Conservation (phyloP, 2,797 vertebrate species). For the Fundulus diaphanus region DNA sequence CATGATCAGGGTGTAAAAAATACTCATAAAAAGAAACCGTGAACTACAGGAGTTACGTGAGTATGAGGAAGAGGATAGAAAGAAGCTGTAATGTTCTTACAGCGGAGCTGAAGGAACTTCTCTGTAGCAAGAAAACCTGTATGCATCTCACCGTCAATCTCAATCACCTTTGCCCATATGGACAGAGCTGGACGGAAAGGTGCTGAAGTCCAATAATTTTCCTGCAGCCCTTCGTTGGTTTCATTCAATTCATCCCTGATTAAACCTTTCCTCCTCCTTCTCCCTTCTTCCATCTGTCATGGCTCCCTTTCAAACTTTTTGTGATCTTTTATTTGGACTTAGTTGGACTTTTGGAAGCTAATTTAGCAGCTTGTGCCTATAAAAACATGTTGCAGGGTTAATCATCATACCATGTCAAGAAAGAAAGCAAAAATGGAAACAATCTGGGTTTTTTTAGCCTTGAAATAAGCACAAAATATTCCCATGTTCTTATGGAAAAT, state of each 20-base stretch:
- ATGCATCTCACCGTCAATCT: background rate
- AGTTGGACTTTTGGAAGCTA: background rate
- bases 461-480: background rate
- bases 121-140: background rate
- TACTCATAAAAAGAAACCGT: background rate
- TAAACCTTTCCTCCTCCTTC: background rate
- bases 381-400: background rate
- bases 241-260: background rate
- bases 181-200: background rate
- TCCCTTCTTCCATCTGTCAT: background rate
- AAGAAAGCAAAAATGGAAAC: background rate
- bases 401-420: conserved; percentile 1
- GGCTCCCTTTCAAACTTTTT: background rate
- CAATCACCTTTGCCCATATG: background rate
- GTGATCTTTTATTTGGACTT: background rate
- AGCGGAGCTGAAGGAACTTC: background rate
- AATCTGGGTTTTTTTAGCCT: background rate
- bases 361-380: background rate
- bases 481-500: background rate
- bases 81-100: background rate
- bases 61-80: background rate
- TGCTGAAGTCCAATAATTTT: background rate
- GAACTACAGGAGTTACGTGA: background rate
- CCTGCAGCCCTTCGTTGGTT: background rate
- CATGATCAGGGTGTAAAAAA: background rate